Base-by-base conservation (phyloP, 2,797 vertebrate genomes). In the Hypotaenidia philippensis region DNA sequence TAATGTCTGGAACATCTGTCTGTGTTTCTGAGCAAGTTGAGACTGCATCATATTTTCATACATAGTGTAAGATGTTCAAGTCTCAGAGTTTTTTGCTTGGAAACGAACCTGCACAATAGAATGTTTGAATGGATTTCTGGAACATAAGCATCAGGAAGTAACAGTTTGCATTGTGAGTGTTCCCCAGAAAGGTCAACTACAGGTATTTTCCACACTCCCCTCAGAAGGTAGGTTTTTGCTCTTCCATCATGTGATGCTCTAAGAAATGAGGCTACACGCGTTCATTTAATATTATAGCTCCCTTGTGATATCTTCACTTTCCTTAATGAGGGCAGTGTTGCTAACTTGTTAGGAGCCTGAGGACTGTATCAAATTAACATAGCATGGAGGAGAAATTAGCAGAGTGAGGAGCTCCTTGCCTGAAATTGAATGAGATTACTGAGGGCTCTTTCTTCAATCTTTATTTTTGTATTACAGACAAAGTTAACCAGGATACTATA, bases 321-420 rank as follows among this genome's bases (percentile, higher is more conserved):
- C 49, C 40, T 90, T 94, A 96, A 96, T 91, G 91, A 96, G 94
- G 89, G 36, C 93, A 90, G 68, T n/a, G 57, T 87, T 94, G 59
- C 77, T 91, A 96, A 87, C 85, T 94, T 88, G 74, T 90, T 94
- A 86, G 61, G 50, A 95, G 80, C 93, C 93, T 88, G 85, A 96
- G 85, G 91, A 93, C 93, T 82, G 36, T 70, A 70, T 82, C 75
- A 84, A 94, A 94, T 95, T 95, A 91, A 78, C 71, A 77, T 90
- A 68, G n/a, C 45, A 27, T 65, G 74, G 75, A 94, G 68, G 32
- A 90, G 61, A 85, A 96, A 93, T 88, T 93, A 93, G 34, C 75
- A 69, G 61, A 90, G 41, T 91, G 83, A 64, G 60, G 25, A 91
- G 60, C 12, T 91, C 29, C 80, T 83, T 89, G 56, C 50, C 27